Evolutionary conservation across 2,113 vertebrate species (phyloP), one percentile per base, ranked within the genome.

Genomic region (Poeciliopsis occidentalis): DNA sequence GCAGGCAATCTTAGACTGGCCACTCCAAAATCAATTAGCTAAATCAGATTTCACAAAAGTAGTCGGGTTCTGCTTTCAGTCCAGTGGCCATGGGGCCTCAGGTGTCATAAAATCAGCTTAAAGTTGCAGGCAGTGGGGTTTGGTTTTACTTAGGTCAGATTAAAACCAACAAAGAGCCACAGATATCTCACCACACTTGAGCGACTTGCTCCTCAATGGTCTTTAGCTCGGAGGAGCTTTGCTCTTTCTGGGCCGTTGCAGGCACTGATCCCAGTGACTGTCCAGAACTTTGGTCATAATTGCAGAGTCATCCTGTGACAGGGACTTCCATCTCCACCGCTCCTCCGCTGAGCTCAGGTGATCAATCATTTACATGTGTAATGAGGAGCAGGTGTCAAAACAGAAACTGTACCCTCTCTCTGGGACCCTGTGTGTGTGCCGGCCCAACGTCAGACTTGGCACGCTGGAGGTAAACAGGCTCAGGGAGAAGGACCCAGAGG

Each of bases 311-410:
- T 83, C 89, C 39, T 76, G 75, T 84, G 88, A 88, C 84, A 84
- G 74, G 81, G 86, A 85, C 88, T 80, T 88, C 92, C 89, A 90
- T 87, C 89, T 79, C 87, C 24, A 63, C 80, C 73, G 71, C 64
- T 47, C 73, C 61, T 17, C 77, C 71, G 76, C 87, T 72, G 78
- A 90, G 91, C 87, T 84, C 80, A 88, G 86, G 93, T 94, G 86
- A 95, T 95, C 94, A 95, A 94, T 95, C 94, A 95, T 94, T 94
- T 93, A 94, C 91, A 92, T 91, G 88, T 91, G 92, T 94, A 94
- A 94, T 95, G 93, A 94, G 91, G 91, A 89, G 69, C 83, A 73
- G 80, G 93, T 94, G 95, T 95, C 95, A 95, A 94, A 95, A 94
- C 93, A 94, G 92, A 94, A 93, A 95, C 91, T 85, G 91, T 92